Evolutionary conservation across 2,113 vertebrate species (phyloP), one percentile per base, ranked within the genome.

Genomic region (Pelecanoides urinatrix): DNA sequence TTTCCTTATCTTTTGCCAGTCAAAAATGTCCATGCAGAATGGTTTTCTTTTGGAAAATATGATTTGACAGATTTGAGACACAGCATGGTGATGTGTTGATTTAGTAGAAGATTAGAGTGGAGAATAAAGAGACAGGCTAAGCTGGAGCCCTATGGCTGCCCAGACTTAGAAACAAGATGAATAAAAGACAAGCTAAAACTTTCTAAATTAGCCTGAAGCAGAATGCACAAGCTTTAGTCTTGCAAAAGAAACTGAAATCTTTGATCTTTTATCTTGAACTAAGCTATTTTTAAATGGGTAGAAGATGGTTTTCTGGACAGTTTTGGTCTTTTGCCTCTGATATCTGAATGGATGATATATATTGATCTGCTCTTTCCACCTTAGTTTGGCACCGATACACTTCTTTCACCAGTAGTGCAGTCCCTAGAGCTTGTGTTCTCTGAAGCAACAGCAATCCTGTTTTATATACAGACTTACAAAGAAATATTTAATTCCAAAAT

Each of bases 41-140:
- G 63, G 29, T 63, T 90, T 80, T 90, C 59, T 88, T 91, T 74
- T 67, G 44, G 80, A 75, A 95, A 92, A 95, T 91, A 44, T 22
- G 61, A 72, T 95, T 95, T 91, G 93, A 87, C 73, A 75, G 80
- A 87, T 88, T 7, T 61, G 56, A 96, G 93, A 68, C 73, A 75
- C 40, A 85, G 65, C 34, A 72, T 27, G 32, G 29, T 56, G 52
- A 81, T 71, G 11, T 89, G 83, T 81, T 94, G 80, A 75, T 92
- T 92, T 91, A 87, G 52, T 6, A 78, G 81, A 88, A 88, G 55
- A 96, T 92, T 87, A 96, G 56, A 91, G 50, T 16, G 49, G 61
- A 90, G 47, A 96, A 70, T 27, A 85, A 95, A 38, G 45, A 88
- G 52, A 71, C 61, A 86, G 50, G 61, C 86, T 81, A 61, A 86